Conservation (phyloP, 2,113 vertebrate genomes). For the Marmota monax region DNA sequence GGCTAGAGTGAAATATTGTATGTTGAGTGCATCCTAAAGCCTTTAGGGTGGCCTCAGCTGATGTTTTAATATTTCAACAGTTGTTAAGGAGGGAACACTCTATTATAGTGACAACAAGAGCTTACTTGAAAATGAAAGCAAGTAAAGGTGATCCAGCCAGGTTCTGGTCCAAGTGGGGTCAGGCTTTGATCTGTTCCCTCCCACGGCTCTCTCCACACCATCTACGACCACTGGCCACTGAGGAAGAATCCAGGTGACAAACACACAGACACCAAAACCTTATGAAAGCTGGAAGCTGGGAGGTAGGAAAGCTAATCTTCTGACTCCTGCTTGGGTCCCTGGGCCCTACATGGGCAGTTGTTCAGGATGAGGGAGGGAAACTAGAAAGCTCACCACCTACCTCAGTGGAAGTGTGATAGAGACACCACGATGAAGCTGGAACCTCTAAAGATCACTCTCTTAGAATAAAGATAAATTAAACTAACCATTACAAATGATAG, state of each 20-base stretch:
- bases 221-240: neutral
- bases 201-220: too few species aligned
- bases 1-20: neutral
- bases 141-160: neutral
- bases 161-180: neutral
- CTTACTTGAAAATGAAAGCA: neutral
- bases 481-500: neutral
- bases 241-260: neutral
- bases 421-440: neutral
- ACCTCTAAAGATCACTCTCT: neutral
- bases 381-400: neutral
- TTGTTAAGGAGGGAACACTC: neutral
- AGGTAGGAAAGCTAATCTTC: neutral
- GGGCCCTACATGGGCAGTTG: neutral
- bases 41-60: neutral
- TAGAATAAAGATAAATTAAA: neutral
- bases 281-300: neutral
- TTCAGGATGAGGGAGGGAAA: neutral
- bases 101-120: neutral
- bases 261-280: neutral
- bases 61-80: neutral
- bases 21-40: neutral
- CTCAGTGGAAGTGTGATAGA: neutral
- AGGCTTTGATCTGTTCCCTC: neutral
- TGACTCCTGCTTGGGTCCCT: neutral